These are phyloP conservation scores for Carposina sasakii DNA, from an alignment of 1,140 invertebrate genomes.

Conservation along the genomic window DNA sequence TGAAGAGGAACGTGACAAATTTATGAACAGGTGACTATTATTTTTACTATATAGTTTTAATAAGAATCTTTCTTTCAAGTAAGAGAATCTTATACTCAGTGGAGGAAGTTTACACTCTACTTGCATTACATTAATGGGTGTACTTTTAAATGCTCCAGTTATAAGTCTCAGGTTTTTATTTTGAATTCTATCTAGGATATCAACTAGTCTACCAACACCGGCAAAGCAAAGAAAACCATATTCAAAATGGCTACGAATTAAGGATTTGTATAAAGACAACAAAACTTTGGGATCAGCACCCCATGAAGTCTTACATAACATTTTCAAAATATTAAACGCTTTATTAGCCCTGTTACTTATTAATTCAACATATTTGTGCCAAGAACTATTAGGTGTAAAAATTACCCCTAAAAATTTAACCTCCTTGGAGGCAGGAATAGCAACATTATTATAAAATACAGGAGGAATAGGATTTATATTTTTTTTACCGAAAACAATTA, in stretches of 20 bases:
- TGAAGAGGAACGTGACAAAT: not conserved
- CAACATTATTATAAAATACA: constrained; percentile 2
- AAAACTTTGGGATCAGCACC: not conserved
- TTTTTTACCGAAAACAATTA: constrained; percentile 9
- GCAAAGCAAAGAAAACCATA: not conserved
- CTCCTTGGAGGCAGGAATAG: not conserved
- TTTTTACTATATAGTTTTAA: constrained; percentile 1
- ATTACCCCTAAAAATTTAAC: constrained; percentile 18
- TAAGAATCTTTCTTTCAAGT: constrained; percentile 7
- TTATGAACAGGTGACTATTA: not conserved
- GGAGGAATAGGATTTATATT: not conserved
- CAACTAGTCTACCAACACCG: not conserved
- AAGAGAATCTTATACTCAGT: constrained; percentile 14
- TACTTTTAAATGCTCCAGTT: not conserved
- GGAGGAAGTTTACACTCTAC: constrained; percentile 17
- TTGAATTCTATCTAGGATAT: not conserved
- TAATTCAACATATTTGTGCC: constrained; percentile 16
- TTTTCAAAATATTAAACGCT: not conserved
- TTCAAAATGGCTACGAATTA: not conserved
- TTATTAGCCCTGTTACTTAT: not conserved
- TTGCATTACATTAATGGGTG: constrained; percentile 19
- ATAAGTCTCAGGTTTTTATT: not conserved
- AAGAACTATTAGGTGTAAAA: constrained; percentile 18
- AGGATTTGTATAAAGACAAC: not conserved
- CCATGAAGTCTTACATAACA: not conserved